These are phyloP conservation scores for Anadara kagoshimensis DNA, from an alignment of 1,140 invertebrate species.

Conservation along the genomic window DNA sequence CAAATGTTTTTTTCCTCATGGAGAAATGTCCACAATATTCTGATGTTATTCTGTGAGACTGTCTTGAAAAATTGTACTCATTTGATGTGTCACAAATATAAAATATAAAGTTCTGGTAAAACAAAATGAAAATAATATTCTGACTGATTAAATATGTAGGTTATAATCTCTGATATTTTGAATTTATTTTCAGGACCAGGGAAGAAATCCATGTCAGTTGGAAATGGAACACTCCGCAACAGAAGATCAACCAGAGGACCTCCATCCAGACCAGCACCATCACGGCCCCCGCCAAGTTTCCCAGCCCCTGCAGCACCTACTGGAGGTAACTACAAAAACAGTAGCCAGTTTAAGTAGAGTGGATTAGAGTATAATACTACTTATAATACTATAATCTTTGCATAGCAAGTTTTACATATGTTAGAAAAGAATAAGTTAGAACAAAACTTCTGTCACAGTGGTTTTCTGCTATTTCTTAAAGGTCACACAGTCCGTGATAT, in stretches of 20 bases:
- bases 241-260: conserved; percentile 35
- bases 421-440: neutral
- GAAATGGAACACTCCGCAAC: conserved; percentile 22
- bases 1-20: neutral
- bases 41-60: neutral
- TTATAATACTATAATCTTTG: neutral
- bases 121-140: neutral
- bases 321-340: neutral
- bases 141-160: neutral
- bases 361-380: neutral
- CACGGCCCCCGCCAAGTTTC: conserved; percentile 48
- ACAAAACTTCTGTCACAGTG: neutral
- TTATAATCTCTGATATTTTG: neutral
- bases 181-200: conserved; percentile 53
- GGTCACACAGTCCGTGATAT: neutral
- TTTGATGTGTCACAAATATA: neutral
- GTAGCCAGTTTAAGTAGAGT: neutral
- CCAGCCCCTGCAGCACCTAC: conserved; percentile 43
- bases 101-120: neutral
- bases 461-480: neutral
- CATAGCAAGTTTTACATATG: neutral
- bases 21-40: neutral
- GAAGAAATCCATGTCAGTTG: conserved; percentile 47
- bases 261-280: conserved; percentile 55
- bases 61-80: neutral